These are phyloP conservation scores for Melipona beecheii DNA, from an alignment of 2,888 invertebrate genomes.

Conservation along the genomic window DNA sequence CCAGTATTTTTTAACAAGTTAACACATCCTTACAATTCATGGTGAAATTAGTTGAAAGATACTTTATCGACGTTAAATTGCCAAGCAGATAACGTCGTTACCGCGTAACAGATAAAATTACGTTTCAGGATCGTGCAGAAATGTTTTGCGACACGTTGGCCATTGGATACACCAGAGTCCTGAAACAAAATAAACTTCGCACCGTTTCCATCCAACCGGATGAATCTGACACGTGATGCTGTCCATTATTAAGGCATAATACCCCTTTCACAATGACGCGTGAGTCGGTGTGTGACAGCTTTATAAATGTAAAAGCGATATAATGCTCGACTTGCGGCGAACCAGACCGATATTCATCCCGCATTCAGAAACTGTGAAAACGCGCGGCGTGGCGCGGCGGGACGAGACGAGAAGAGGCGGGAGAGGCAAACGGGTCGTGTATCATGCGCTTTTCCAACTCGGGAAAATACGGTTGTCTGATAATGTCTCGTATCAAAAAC, in stretches of 20 bases:
- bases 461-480: constrained; percentile 56
- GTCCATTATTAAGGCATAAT: constrained; percentile 76
- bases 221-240: constrained; percentile 68
- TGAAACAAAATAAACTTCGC: constrained; percentile 68
- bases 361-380: constrained; percentile 68
- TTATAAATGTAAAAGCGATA: constrained; percentile 77
- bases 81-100: neutral
- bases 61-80: neutral
- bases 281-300: constrained; percentile 72
- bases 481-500: constrained; percentile 64
- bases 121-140: constrained; percentile 11
- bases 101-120: constrained; percentile 7
- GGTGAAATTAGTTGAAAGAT: neutral
- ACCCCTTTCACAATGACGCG: constrained; percentile 75
- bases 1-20: too few relatives aligned
- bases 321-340: constrained; percentile 64
- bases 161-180: constrained; percentile 46
- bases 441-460: constrained; percentile 64
- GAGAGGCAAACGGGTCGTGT: constrained; percentile 47
- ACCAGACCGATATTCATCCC: constrained; percentile 68
- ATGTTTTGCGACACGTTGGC: constrained; percentile 19
- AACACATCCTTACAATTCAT: too few relatives aligned
- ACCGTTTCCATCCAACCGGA: constrained; percentile 64
- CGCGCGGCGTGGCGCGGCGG: constrained; percentile 14
- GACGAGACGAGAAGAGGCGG: constrained; percentile 39